A percentile compares a stretch with the other conserved stretches of the same genome.
These are phyloP conservation scores for Parasteatoda lunata DNA, from an alignment of 2,888 invertebrate species.

Conservation along the genomic window DNA sequence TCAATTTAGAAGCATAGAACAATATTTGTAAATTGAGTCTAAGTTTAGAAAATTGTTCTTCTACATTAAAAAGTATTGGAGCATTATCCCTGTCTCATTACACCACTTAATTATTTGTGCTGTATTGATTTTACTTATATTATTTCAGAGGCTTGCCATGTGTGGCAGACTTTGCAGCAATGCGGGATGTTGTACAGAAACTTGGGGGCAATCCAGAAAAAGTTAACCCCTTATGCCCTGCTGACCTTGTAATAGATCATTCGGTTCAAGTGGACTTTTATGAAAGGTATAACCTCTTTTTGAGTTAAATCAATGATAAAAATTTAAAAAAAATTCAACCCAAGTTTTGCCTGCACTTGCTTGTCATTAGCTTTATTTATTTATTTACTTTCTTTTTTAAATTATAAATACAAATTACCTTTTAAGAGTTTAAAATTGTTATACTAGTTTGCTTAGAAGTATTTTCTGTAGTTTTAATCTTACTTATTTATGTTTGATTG, in stretches of 20 bases:
- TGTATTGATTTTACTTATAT: slow-evolving; percentile 73
- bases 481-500: too few species aligned
- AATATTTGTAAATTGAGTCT: too few species aligned
- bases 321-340: neutral
- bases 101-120: too few species aligned
- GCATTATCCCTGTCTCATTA: too few species aligned
- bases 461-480: too few species aligned
- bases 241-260: slow-evolving; percentile 98
- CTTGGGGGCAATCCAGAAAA: slow-evolving; percentile 91
- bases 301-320: neutral
- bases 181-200: slow-evolving; percentile 93
- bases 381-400: neutral
- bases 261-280: slow-evolving; percentile 97
- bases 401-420: too few species aligned
- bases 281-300: slow-evolving; percentile 75
- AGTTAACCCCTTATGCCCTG: slow-evolving; percentile 97
- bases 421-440: too few species aligned
- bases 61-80: too few species aligned
- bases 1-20: too few species aligned
- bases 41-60: too few species aligned
- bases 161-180: slow-evolving; percentile 98
- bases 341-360: neutral
- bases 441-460: too few species aligned
- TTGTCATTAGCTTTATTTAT: neutral
- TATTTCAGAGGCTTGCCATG: slow-evolving; percentile 93